Evolutionary conservation across 92 coral and sea anemone genomes (phyloP).

Genomic region (Porites lobata): DNA sequence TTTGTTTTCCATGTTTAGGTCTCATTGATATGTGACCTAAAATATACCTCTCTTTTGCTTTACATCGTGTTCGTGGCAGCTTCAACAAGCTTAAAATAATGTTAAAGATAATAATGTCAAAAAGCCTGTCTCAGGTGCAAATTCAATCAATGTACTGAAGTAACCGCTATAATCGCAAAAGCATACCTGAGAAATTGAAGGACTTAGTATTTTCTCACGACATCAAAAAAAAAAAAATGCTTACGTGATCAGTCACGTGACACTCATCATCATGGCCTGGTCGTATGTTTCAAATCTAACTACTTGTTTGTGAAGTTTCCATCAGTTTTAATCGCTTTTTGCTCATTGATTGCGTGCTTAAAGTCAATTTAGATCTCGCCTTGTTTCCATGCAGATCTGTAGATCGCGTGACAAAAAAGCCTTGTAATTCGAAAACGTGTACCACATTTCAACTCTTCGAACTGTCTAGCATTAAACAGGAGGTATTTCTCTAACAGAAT

Average conservation of each 20-base stretch:
- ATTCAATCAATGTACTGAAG: neutral
- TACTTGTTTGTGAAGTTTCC: neutral
- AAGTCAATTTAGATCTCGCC: constrained; percentile 4
- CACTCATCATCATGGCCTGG: neutral
- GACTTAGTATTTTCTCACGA: neutral
- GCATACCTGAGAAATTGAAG: neutral
- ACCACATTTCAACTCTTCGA: constrained; percentile 9
- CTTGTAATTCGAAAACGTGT: neutral
- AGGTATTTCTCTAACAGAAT: constrained; percentile 11
- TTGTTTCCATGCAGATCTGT: neutral
- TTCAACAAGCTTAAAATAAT: no score
- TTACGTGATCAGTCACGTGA: constrained; percentile 13
- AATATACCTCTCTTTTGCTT: no score
- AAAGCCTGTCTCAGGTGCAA: neutral
- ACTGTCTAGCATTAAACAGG: constrained; percentile 2
- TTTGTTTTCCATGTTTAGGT: no score
- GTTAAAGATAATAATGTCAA: no score
- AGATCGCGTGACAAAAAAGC: constrained; percentile 4
- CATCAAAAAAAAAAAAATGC: neutral
- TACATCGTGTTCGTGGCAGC: no score
- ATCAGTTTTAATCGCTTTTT: neutral
- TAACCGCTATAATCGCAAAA: neutral
- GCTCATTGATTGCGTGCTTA: neutral
- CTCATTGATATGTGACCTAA: no score
- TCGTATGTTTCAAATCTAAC: neutral